Percentiles rank a stretch among this genome's conserved stretches.
Evolutionary conservation across 2,797 vertebrate genomes (phyloP).

Genomic region (Chloroceryle amazona): DNA sequence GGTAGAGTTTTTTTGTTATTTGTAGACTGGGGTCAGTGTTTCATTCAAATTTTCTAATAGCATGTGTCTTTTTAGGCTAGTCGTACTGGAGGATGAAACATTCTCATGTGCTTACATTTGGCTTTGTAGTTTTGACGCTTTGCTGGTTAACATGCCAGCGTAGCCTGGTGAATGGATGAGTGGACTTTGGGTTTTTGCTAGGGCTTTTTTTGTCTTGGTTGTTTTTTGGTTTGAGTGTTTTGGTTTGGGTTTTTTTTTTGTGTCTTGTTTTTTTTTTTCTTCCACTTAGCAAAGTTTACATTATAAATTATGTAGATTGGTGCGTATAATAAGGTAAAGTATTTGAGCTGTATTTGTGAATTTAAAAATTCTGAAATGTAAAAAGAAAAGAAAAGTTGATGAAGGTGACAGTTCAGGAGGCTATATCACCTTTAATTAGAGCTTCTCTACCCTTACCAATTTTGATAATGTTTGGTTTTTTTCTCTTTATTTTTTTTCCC

Average conservation of each 20-base stretch:
- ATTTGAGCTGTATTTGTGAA: fast-evolving
- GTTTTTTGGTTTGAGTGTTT: too few species aligned
- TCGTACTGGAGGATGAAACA: neutral
- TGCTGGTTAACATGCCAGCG: neutral
- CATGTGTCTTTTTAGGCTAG: too few species aligned
- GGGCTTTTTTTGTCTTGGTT: too few species aligned
- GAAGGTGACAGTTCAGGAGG: neutral
- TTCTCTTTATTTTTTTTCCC: fast-evolving
- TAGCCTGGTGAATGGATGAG: fast-evolving
- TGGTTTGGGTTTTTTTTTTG: neutral
- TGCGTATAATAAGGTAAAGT: fast-evolving
- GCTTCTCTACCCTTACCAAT: neutral
- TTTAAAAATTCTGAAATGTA: neutral
- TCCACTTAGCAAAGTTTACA: fast-evolving
- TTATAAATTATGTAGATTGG: neutral
- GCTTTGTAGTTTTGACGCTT: too few species aligned
- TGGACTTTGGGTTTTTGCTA: fast-evolving
- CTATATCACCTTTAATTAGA: neutral
- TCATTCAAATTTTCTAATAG: too few species aligned
- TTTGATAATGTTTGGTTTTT: neutral
- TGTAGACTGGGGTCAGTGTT: too few species aligned
- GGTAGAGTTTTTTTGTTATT: too few species aligned
- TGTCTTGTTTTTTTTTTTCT: neutral
- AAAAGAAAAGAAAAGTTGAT: neutral
- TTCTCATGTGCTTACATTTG: neutral